Evolutionary conservation across 1,140 invertebrate species (phyloP).

Genomic region (Anastrepha ludens): DNA sequence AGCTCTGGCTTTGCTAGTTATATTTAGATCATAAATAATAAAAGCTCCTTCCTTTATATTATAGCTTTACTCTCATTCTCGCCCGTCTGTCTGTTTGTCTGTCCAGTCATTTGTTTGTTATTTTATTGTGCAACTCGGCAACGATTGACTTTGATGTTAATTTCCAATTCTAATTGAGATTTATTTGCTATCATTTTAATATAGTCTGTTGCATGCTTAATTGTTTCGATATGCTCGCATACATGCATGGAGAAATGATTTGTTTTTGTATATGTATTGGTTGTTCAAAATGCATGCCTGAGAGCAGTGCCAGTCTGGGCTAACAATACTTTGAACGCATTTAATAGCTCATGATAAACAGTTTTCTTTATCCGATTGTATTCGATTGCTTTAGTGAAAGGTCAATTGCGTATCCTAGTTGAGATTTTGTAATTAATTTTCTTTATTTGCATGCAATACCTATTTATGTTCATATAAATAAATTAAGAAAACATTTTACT

Average conservation of each 20-base stretch:
- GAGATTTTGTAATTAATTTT: conserved; percentile 34
- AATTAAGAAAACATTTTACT: no score
- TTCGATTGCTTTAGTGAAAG: conserved; percentile 18
- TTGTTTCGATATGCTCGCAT: background rate
- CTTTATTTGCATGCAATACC: background rate
- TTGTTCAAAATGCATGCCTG: no score
- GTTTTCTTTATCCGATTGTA: conserved; percentile 32
- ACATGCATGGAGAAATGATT: background rate
- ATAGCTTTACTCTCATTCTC: background rate
- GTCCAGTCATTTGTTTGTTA: background rate
- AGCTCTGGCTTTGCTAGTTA: background rate
- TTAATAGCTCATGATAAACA: conserved; percentile 6
- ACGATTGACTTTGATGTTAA: conserved; percentile 34
- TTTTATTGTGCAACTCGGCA: background rate
- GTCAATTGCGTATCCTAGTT: conserved; percentile 1
- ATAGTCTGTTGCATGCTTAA: background rate
- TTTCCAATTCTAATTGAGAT: conserved; percentile 36
- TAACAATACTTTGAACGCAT: background rate
- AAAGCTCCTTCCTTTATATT: background rate
- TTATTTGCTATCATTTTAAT: conserved; percentile 40
- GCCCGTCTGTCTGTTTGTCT: background rate
- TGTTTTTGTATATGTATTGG: no score
- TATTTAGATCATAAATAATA: background rate
- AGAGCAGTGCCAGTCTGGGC: no score
- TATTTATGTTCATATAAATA: no score